A percentile compares a stretch with the other conserved stretches of the same genome.
Evolutionary conservation across 2,888 invertebrate species (phyloP).

Genomic region (Chrysomela aeneicollis): DNA sequence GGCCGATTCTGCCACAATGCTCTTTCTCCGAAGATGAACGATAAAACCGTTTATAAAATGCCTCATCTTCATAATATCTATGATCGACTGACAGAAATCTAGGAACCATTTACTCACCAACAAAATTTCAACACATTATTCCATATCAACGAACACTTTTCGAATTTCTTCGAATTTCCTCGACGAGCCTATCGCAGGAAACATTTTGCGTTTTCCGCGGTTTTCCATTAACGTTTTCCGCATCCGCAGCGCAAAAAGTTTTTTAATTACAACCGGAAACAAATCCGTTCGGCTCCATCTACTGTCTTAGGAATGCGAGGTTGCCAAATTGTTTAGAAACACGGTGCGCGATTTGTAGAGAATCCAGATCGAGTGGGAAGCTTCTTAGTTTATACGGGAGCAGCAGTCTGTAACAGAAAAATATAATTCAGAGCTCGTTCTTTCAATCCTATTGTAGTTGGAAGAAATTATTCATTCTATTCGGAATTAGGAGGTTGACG

Average conservation of each 20-base stretch:
- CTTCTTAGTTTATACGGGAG: neutral
- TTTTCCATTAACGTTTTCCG: constrained; percentile 27
- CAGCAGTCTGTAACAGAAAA: too few species aligned
- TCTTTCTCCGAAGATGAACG: too few species aligned
- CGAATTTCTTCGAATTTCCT: neutral
- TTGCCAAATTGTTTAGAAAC: neutral
- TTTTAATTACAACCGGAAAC: constrained; percentile 28
- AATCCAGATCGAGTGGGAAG: neutral
- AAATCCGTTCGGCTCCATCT: constrained; percentile 24
- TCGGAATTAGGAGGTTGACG: too few species aligned
- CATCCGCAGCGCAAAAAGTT: constrained; percentile 19
- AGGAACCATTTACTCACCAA: constrained; percentile 12
- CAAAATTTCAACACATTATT: constrained; percentile 11
- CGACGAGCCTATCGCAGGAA: constrained; percentile 6
- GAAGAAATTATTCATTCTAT: too few species aligned
- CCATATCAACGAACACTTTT: constrained; percentile 18
- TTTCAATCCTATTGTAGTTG: too few species aligned
- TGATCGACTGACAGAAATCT: neutral
- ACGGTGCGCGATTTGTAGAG: neutral
- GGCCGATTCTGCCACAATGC: too few species aligned
- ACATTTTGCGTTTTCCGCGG: constrained; percentile 20
- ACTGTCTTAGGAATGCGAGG: constrained; percentile 10
- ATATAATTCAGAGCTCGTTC: too few species aligned
- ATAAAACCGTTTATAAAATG: too few species aligned
- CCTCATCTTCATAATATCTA: too few species aligned